phyloP scores from a whole-genome alignment of 2,113 vertebrate genomes.

The Pipa parva region DNA sequence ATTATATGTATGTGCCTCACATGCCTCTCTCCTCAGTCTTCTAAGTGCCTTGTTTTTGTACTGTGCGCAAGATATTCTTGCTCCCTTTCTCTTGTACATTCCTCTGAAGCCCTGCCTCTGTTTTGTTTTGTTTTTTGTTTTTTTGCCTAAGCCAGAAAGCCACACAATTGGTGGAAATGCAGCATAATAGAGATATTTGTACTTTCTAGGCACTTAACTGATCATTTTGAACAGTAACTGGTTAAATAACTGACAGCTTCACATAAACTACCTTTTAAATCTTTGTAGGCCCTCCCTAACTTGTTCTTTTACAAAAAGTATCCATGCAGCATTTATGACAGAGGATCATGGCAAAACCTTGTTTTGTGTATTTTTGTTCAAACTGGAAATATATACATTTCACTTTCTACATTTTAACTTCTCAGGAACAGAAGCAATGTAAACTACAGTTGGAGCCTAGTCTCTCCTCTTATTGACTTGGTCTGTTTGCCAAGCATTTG shows the following conservation, averaged over 20 bases:
- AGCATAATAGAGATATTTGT: background rate
- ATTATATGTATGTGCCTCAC: background rate
- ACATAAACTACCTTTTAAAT: background rate
- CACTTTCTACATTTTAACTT: background rate
- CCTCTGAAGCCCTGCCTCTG: background rate
- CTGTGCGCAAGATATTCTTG: constrained; percentile 17
- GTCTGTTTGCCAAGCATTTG: constrained; percentile 1
- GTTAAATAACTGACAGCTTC: background rate
- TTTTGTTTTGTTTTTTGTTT: no score
- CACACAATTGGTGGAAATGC: background rate
- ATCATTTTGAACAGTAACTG: background rate
- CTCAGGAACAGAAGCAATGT: constrained; percentile 14
- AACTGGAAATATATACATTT: constrained; percentile 21
- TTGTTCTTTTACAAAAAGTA: constrained; percentile 1
- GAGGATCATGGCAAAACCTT: background rate
- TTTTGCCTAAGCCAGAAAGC: background rate
- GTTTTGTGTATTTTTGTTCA: background rate
- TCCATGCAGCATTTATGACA: background rate
- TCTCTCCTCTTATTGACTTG: constrained; percentile 5
- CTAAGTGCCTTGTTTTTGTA: constrained; percentile 44
- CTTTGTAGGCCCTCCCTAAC: background rate
- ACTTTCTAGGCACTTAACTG: background rate
- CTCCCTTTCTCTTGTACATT: constrained; percentile 15
- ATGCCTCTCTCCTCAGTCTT: constrained; percentile 14
- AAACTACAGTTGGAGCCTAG: constrained; percentile 15